A percentile compares a stretch with the other conserved stretches of the same genome.
These are phyloP conservation scores for Lepidurus couesii DNA, from an alignment of 1,140 invertebrate genomes.

Conservation along the genomic window DNA sequence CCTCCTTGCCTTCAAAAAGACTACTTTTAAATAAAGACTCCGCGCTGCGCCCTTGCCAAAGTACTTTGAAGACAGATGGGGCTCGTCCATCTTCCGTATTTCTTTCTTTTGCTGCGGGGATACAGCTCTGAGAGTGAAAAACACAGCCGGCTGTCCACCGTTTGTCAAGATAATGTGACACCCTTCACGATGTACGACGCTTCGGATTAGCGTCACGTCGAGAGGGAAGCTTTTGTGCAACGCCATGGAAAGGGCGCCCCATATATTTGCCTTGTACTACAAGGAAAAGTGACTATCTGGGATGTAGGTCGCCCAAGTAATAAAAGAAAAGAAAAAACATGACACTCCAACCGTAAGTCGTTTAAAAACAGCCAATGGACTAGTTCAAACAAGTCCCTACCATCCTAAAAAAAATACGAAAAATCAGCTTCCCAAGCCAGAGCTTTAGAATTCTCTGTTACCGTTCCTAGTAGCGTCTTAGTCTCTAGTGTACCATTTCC, in stretches of 20 bases:
- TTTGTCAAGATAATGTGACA: conserved; percentile 22
- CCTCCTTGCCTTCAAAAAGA: background rate
- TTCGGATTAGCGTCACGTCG: conserved; percentile 20
- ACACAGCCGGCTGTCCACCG: conserved; percentile 20
- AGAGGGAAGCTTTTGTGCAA: conserved; percentile 4
- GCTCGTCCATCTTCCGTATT: background rate
- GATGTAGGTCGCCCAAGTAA: background rate
- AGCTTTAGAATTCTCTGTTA: too few species aligned
- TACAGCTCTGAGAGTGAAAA: conserved; percentile 10
- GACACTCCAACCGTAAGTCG: too few species aligned
- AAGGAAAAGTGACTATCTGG: conserved; percentile 19
- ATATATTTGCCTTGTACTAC: conserved; percentile 19
- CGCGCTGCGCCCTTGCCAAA: background rate
- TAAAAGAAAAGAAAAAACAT: too few species aligned
- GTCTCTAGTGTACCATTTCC: background rate
- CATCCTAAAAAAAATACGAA: too few species aligned
- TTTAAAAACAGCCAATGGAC: too few species aligned
- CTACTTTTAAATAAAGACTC: conserved; percentile 6
- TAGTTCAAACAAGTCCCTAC: too few species aligned
- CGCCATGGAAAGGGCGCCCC: background rate
- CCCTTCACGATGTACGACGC: conserved; percentile 20
- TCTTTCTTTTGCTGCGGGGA: background rate
- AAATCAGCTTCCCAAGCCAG: too few species aligned
- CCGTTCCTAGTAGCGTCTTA: too few species aligned
- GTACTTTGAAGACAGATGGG: conserved; percentile 21